These are phyloP conservation scores for Platysteira castanea DNA, from an alignment of 2,113 vertebrate species.

Conservation along the genomic window DNA sequence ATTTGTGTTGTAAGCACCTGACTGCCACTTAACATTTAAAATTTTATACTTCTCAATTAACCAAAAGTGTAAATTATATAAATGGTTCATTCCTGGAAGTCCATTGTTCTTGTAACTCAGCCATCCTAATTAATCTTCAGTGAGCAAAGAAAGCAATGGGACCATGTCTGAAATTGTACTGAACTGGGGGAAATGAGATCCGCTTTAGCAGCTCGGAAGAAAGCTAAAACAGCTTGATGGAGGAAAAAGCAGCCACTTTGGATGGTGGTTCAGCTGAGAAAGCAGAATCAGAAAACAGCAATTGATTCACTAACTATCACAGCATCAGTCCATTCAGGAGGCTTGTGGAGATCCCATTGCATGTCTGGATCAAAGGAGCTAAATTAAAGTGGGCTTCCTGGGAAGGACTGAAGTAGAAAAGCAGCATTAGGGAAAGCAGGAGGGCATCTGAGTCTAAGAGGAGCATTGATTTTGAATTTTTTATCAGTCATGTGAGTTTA, in stretches of 20 bases:
- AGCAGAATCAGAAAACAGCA: constrained; percentile 4
- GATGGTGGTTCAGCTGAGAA: constrained; percentile 15
- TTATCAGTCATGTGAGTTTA: constrained; percentile 8
- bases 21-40: not conserved
- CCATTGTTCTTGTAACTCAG: not conserved
- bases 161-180: not conserved
- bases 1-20: not conserved
- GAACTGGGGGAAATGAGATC: not conserved
- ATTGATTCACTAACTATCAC: constrained; percentile 39
- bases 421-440: constrained; percentile 1
- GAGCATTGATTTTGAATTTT: constrained; percentile 36
- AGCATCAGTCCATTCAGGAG: constrained; percentile 3
- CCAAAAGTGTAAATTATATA: not conserved
- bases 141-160: not conserved
- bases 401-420: not conserved
- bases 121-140: not conserved
- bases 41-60: not conserved
- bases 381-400: constrained; percentile 42
- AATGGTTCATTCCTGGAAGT: not conserved
- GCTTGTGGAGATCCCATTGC: not conserved
- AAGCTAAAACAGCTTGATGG: not conserved
- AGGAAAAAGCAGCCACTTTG: not conserved
- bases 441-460: not conserved
- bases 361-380: constrained; percentile 14
- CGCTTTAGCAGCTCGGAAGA: not conserved